Conservation (phyloP, 2,797 vertebrate genomes). For the Ctenopoma multispine region DNA sequence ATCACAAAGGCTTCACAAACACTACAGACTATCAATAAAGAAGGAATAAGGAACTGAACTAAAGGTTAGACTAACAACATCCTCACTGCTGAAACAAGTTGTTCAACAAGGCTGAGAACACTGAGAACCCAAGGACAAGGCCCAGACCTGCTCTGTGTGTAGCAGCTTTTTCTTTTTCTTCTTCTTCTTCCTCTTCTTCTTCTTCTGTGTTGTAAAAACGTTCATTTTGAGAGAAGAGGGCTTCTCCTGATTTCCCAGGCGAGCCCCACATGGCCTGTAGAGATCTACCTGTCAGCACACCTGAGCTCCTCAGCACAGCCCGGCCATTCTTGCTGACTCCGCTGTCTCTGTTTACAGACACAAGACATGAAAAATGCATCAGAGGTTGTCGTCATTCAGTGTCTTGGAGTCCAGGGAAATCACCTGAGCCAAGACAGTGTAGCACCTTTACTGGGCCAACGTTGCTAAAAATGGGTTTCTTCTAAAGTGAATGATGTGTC, state of each 20-base stretch:
- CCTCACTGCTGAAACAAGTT: conserved; percentile 1
- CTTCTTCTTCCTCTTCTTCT: conserved; percentile 24
- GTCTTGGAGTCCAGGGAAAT: conserved; percentile 41
- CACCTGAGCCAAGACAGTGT: conserved; percentile 29
- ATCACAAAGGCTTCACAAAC: too few species aligned
- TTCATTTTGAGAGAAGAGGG: conserved; percentile 56
- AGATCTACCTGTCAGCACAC: conserved; percentile 84
- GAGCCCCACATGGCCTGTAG: conserved; percentile 53
- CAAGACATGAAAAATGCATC: conserved; percentile 67
- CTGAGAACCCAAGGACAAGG: conserved; percentile 35
- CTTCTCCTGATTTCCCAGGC: conserved; percentile 82
- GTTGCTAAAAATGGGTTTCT: conserved; percentile 5
- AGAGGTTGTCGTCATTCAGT: conserved; percentile 27
- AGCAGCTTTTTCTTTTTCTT: conserved; percentile 31
- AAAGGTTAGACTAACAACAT: neutral
- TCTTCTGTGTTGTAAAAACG: conserved; percentile 61
- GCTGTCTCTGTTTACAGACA: conserved; percentile 60
- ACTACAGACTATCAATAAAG: too few species aligned
- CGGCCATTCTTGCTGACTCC: conserved; percentile 74
- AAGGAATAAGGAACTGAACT: neutral
- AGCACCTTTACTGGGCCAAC: neutral
- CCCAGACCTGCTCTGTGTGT: conserved; percentile 41
- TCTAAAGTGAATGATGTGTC: conserved; percentile 24
- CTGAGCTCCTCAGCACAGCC: conserved; percentile 78
- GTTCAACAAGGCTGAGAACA: conserved; percentile 11